Base-by-base conservation (phyloP, 2,113 vertebrate species). In the Percopsis transmontana region DNA sequence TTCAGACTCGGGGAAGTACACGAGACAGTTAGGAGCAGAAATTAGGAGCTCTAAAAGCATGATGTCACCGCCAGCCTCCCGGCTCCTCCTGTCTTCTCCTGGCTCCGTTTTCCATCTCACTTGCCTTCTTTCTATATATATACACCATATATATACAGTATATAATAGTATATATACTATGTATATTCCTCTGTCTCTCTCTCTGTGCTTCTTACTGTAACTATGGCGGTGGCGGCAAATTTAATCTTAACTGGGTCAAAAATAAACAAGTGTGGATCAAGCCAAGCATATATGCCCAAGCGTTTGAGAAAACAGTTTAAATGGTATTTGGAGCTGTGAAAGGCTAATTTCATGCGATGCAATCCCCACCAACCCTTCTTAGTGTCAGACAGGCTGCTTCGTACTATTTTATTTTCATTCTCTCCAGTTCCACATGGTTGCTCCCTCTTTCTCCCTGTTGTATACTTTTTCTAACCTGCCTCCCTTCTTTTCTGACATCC, bases 1-100 rank as follows among this genome's bases (percentile, higher is more conserved):
- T 89, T 91, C 81, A 89, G 78, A 50, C 53, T 48, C 60, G 79
- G 77, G 66, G 77, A 87, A 86, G 86, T 85, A 89, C 84, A 90
- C 87, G 87, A 83, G 79, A 86, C 82, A 85, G 86, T 84, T 76
- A 70, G 67, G 72, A 82, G 79, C 56, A n/a, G n/a, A n/a, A n/a
- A n/a, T n/a, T n/a, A n/a, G 78, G 77, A 74, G 71, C 71, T 88
- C 77, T 90, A 82, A 89, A 90, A 89, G 87, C 79, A 89, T 88
- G 85, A 90, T 86, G 86, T 90, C 88, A 88, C 68, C 12, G 56
- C n/a, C 66, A 83, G 74, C 47, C 62, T 55, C 42, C 72, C 65
- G 66, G 55, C 71, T 68, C 55, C 81, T 69, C 60, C 27, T 56
- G 69, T 78, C 76, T 18, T 50, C 61, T 13, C 10, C 24, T 9